Conservation (phyloP, 2,888 invertebrate species). For the Athalia rosae region DNA sequence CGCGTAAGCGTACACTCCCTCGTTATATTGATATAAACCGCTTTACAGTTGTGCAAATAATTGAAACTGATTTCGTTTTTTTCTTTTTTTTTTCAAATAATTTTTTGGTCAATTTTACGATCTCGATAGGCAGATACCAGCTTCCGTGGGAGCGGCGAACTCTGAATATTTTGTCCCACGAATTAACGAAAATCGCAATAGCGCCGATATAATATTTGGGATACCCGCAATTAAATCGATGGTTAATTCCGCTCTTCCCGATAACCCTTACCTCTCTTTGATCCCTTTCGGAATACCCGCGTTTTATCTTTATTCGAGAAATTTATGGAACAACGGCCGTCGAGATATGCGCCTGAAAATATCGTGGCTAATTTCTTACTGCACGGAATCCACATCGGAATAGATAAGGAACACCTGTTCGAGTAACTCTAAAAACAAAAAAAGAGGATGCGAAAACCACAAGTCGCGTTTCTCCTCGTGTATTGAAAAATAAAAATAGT, state of each 20-base stretch:
- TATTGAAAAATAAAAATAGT: not conserved
- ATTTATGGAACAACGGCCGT: not conserved
- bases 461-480: not conserved
- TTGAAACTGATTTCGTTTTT: not conserved
- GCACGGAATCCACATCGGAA: too few species aligned
- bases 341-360: too few species aligned
- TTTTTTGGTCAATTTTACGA: not conserved
- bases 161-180: too few species aligned
- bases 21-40: not conserved
- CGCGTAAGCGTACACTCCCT: not conserved
- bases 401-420: conserved; percentile 1
- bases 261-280: too few species aligned
- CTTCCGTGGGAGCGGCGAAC: too few species aligned
- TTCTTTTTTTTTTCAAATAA: not conserved
- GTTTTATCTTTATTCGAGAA: not conserved
- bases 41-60: not conserved
- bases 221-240: too few species aligned
- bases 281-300: too few species aligned
- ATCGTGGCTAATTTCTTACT: too few species aligned
- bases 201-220: too few species aligned
- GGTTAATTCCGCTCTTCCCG: too few species aligned
- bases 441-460: not conserved
- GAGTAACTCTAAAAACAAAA: not conserved
- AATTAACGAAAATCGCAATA: too few species aligned
- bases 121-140: too few species aligned